A percentile compares a stretch with the other conserved stretches of the same genome.
These are phyloP conservation scores for Leuciscus waleckii DNA, from an alignment of 2,797 vertebrate species.

Conservation along the genomic window DNA sequence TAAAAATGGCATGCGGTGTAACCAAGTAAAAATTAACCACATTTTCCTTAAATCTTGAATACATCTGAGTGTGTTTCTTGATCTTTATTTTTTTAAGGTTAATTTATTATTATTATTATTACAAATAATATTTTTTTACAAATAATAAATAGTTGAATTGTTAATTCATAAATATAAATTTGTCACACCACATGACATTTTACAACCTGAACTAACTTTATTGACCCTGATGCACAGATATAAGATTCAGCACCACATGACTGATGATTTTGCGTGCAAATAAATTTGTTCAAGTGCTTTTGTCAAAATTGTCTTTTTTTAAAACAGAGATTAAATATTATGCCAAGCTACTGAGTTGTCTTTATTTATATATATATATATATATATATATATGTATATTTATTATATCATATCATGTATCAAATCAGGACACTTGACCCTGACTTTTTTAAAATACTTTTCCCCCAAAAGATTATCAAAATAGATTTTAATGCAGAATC, in stretches of 20 bases:
- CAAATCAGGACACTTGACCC: not conserved
- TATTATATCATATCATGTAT: not conserved
- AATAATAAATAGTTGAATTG: not conserved
- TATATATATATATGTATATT: too few relatives aligned
- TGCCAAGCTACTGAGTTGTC: not conserved
- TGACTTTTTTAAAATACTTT: not conserved
- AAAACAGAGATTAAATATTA: not conserved
- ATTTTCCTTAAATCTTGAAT: not conserved
- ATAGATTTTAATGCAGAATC: not conserved
- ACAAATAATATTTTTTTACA: not conserved
- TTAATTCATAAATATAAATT: not conserved
- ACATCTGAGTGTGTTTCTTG: not conserved
- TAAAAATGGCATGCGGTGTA: not conserved
- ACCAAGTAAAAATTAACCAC: not conserved
- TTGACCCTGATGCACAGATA: not conserved
- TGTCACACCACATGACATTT: not conserved
- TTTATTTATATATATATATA: not conserved
- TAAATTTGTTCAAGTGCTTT: not conserved
- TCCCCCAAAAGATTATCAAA: not conserved
- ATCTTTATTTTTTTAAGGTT: not conserved
- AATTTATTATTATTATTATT: too few relatives aligned
- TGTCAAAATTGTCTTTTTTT: not conserved
- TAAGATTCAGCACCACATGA: too few relatives aligned
- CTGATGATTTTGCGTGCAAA: not conserved
- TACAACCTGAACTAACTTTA: not conserved